Evolutionary conservation across 2,797 vertebrate species (phyloP).

Genomic region (Champsocephalus gunnari): DNA sequence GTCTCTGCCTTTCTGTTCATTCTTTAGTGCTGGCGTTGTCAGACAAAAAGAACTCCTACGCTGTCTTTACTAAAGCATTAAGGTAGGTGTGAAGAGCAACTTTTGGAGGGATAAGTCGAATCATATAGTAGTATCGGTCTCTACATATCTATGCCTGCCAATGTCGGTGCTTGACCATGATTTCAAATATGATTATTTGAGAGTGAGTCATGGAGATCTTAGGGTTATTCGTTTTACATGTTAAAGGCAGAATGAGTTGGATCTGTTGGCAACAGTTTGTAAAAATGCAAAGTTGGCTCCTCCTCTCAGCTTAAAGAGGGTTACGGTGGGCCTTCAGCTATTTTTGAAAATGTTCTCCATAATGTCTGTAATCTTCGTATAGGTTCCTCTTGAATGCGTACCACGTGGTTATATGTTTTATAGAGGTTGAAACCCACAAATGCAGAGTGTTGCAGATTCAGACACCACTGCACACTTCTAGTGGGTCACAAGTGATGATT

Average conservation of each 20-base stretch:
- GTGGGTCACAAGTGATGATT: background rate
- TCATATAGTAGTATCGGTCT: background rate
- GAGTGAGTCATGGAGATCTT: background rate
- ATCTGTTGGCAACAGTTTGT: too few relatives aligned
- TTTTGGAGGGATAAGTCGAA: background rate
- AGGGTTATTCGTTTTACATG: background rate
- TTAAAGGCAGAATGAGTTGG: background rate
- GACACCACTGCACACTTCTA: too few relatives aligned
- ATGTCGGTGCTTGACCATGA: background rate
- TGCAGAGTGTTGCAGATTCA: too few relatives aligned
- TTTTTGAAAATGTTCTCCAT: too few relatives aligned
- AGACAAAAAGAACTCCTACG: background rate
- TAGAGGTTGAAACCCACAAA: too few relatives aligned
- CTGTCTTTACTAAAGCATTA: background rate
- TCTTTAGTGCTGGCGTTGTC: background rate
- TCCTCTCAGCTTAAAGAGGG: too few relatives aligned
- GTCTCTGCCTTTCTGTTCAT: conserved; percentile 13
- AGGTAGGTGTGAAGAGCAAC: background rate
- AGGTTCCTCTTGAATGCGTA: background rate
- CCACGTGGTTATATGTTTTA: too few relatives aligned
- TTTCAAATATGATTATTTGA: background rate
- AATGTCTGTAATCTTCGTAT: too few relatives aligned
- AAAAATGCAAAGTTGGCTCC: too few relatives aligned
- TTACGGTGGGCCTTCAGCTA: too few relatives aligned
- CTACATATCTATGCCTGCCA: too few relatives aligned